Evolutionary conservation across 2,888 invertebrate genomes (phyloP), one percentile per base, ranked within the genome.

Genomic region (Balanococcus diminutus): DNA sequence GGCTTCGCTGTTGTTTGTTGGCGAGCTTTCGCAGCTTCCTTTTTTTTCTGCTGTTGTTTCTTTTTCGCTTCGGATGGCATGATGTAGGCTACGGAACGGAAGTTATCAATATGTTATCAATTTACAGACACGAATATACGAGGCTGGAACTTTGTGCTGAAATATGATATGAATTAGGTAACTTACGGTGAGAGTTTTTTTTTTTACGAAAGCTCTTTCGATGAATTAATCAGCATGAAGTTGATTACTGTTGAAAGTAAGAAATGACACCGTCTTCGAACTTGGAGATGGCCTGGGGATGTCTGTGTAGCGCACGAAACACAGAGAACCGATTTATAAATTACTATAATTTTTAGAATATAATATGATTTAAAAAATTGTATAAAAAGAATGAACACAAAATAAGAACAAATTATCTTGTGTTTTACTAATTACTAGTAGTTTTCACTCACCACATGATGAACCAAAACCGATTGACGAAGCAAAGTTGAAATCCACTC

Each of bases 11-110:
- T 90, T 87, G 89, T 88, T 88, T 89, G 88, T 88, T 92, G 92
- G 87, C 95, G 93, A 87, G 93, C 94, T 89, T 94, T 95, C 4
- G 96, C 95, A 85, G 96, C 96, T 88, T 98, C 98, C 90, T 99
- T 99, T 91, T 99, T 99, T 91, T 97, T 97, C 90, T 96, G 96
- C 90, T 96, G 97, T 90, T 98, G 95, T 90, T 97, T 96, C 93
- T 99, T 99, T 91, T 99, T 99, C 46, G 98, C 95, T 91, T 99
- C 99, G 89, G 99, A 99, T 90, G 99, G 98, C 99, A 99, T 99
- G 83, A 25, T 75, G 75, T 32, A 32, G 22, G 32, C 75, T 75
- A 67, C 14, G 2, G 14, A 67, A 28, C 14, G 11, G 8, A 28
- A 25, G n/a, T 32, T 36, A 36, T 32, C 32, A 19, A 4, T 22